These are phyloP conservation scores for Salminus brasiliensis DNA, from an alignment of 2,113 vertebrate genomes.

Conservation along the genomic window DNA sequence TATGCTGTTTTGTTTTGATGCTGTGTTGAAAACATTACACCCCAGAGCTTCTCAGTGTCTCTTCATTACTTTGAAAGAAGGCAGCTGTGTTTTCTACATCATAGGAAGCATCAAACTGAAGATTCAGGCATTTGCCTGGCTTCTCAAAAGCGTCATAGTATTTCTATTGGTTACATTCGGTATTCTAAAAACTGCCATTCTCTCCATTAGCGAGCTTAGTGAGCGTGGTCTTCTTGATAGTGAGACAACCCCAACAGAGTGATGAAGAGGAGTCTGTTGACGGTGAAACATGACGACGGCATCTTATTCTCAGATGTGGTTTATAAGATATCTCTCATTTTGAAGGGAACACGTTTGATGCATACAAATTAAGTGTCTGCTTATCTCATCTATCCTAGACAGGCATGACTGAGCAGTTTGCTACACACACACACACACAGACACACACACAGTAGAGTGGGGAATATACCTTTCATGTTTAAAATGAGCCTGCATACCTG, in stretches of 20 bases:
- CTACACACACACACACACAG: conserved; percentile 1
- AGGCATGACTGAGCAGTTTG: not conserved
- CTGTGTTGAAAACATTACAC: too few relatives aligned
- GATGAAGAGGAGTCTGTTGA: not conserved
- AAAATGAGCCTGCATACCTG: not conserved
- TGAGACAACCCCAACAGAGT: not conserved
- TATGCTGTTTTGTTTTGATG: too few relatives aligned
- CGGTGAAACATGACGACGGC: not conserved
- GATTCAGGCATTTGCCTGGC: too few relatives aligned
- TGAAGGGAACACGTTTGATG: conserved; percentile 26
- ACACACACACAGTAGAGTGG: not conserved
- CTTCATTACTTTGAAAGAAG: not conserved
- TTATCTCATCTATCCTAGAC: not conserved
- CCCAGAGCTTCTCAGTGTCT: too few relatives aligned
- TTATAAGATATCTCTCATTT: not conserved
- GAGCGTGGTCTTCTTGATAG: not conserved
- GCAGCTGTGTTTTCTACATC: not conserved
- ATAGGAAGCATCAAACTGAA: too few relatives aligned
- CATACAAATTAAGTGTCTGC: not conserved
- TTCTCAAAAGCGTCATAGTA: too few relatives aligned
- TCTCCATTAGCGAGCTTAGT: not conserved
- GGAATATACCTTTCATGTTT: not conserved
- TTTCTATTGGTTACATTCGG: too few relatives aligned
- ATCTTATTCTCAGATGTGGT: not conserved
- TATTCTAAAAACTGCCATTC: not conserved